Base-by-base conservation (phyloP, 92 coral and sea anemone species). In the Porites lobata region DNA sequence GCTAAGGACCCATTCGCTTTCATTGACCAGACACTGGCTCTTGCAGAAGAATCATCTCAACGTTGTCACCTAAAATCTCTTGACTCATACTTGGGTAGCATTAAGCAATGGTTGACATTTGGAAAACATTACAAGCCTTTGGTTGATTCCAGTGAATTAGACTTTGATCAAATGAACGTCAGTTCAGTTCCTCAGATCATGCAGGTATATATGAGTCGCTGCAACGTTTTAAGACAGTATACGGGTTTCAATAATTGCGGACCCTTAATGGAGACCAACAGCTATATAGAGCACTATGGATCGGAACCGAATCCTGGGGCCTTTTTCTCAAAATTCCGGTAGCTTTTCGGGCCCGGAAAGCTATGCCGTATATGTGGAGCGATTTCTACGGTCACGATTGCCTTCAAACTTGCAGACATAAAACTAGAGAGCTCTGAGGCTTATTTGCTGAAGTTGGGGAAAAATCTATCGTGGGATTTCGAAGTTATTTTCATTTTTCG, bases 61-160 rank as follows among this genome's bases (percentile, higher is more conserved):
- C 54, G 57, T 12, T 19, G 19, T 13, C 57, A 66, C 11, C 80
- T 76, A 1, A 22, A 21, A 53, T 56, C 80, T 21, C 66, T 76
- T 56, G n/a, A 56, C 19, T 53, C 47, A 13, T 20, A 7, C 8
- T 50, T 54, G 65, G 80, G 19, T 7, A 58, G 47, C 5, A 53
- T 76, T 11, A 54, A 75, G 79, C n/a, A 19, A 52, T 50, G 62
- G 79, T 1, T 75, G 79, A 75, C 79, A 8, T 75, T 76, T 76
- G 80, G 65, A 3, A 21, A 76, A 21, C 20, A 53, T 9, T 76
- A 54, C 26, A 54, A 20, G 50, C 80, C 80, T 29, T 32, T 76
- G 38, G 51, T 21, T 54, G 67, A 76, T 76, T 76, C 80, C 3
- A 52, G 79, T 19, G 64, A 75, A n/a, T 75, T 75, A 20, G 64